Conservation (phyloP, 2,888 invertebrate species). For the Helobdella robusta region DNA sequence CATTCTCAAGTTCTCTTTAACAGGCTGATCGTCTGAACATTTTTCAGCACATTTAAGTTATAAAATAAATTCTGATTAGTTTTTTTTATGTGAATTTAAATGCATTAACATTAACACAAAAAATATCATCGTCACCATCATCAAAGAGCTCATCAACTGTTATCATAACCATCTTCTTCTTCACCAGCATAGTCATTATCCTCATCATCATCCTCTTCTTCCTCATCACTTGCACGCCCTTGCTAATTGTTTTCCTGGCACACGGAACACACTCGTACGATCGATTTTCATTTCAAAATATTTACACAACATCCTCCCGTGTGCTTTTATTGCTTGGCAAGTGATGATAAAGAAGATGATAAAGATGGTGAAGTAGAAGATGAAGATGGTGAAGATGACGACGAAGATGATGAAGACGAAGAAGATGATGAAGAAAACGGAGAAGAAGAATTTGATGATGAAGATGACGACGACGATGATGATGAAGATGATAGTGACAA, state of each 20-base stretch:
- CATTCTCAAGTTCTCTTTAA: no score
- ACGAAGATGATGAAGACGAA: slow-evolving; percentile 19
- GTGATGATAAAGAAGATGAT: no score
- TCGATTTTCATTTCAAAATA: background rate
- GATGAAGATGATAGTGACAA: background rate
- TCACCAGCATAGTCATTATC: background rate
- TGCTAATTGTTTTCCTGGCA: background rate
- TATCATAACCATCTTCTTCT: background rate
- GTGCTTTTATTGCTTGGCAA: no score
- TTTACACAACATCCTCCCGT: background rate
- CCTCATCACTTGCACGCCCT: background rate
- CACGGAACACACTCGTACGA: background rate
- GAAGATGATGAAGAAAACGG: slow-evolving; percentile 22
- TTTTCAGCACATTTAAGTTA: no score
- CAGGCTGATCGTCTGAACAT: no score
- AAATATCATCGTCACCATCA: no score
- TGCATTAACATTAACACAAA: no score
- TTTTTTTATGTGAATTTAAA: no score
- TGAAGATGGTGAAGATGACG: slow-evolving; percentile 21
- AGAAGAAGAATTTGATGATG: slow-evolving; percentile 24
- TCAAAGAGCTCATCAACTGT: background rate
- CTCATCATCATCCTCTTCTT: background rate
- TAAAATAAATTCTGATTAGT: no score
- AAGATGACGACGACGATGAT: background rate
- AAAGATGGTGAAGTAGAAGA: no score